A percentile compares a stretch with the other conserved stretches of the same genome.
Conservation (phyloP, 1,140 invertebrate genomes). For the Sycophaga agraensis region DNA sequence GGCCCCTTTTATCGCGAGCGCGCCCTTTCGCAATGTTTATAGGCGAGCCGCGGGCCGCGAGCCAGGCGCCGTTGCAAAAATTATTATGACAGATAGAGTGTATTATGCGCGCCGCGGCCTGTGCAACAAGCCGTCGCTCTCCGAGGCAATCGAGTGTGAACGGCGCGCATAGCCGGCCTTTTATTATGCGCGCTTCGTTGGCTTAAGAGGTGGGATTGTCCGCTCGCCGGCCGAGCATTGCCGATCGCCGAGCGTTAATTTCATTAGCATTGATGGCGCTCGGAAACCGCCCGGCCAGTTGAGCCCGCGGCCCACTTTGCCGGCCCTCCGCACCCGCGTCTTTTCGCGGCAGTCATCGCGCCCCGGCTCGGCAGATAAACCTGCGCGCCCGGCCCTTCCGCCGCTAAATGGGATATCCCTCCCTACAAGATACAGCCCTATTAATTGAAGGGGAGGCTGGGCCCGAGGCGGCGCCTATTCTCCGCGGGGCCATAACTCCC, state of each 20-base stretch:
- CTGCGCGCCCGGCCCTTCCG: no score
- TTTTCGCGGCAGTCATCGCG: no score
- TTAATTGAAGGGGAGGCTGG: slow-evolving; percentile 52
- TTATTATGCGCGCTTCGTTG: background rate
- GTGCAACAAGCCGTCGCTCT: slow-evolving; percentile 15
- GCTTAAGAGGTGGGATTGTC: background rate
- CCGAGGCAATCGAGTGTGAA: slow-evolving; percentile 4
- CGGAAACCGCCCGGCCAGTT: no score
- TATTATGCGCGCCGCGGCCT: background rate
- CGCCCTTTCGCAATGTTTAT: background rate
- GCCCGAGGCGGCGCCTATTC: no score
- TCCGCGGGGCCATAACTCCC: slow-evolving; percentile 39
- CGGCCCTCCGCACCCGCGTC: no score
- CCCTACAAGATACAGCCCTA: slow-evolving; percentile 27
- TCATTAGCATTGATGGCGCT: slow-evolving; percentile 10
- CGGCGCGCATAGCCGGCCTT: background rate
- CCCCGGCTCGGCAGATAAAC: no score
- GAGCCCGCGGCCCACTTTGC: no score
- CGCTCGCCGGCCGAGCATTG: background rate
- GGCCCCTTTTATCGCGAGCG: slow-evolving; percentile 2
- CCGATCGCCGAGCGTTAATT: background rate
- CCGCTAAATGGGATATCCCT: no score
- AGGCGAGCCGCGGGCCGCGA: background rate
- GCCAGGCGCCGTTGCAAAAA: slow-evolving; percentile 20
- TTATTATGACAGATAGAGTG: slow-evolving; percentile 29